Evolutionary conservation across 2,888 invertebrate species (phyloP).

Genomic region (Andrena camellia): DNA sequence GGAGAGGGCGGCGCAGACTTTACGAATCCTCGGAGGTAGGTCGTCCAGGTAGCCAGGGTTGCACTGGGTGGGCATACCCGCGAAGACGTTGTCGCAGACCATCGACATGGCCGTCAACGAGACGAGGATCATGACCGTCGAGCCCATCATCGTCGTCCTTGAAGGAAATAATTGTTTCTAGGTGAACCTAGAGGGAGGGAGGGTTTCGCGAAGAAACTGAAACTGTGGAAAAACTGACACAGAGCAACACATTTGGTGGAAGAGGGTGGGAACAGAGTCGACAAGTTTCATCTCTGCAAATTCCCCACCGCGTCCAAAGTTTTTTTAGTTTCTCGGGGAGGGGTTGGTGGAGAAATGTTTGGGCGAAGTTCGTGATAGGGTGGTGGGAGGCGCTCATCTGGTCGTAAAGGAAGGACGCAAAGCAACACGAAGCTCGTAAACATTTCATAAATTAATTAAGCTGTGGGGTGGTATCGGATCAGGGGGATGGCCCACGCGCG

Average conservation of each 20-base stretch:
- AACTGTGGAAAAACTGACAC: too few species aligned
- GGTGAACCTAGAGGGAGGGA: too few species aligned
- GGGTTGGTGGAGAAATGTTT: background rate
- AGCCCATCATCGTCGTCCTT: conserved; percentile 41
- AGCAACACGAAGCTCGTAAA: background rate
- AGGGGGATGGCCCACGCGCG: background rate
- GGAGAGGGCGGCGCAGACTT: conserved; percentile 89
- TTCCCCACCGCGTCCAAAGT: background rate
- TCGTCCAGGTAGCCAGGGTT: conserved; percentile 87
- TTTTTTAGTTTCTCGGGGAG: too few species aligned
- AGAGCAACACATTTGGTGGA: too few species aligned
- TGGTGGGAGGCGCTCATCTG: background rate
- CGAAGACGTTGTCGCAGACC: conserved; percentile 81
- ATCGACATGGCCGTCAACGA: conserved; percentile 70
- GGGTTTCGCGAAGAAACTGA: too few species aligned
- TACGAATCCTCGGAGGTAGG: conserved; percentile 88
- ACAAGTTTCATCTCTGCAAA: background rate
- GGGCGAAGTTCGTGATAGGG: background rate
- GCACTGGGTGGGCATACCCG: conserved; percentile 87
- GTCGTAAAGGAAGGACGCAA: background rate
- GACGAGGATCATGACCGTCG: conserved; percentile 60
- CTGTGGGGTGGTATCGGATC: background rate
- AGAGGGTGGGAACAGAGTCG: too few species aligned
- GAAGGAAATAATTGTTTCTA: background rate
- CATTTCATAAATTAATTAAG: conserved; percentile 13